phyloP scores from a whole-genome alignment of 2,888 invertebrate species.

The Micoletzkya japonica region DNA sequence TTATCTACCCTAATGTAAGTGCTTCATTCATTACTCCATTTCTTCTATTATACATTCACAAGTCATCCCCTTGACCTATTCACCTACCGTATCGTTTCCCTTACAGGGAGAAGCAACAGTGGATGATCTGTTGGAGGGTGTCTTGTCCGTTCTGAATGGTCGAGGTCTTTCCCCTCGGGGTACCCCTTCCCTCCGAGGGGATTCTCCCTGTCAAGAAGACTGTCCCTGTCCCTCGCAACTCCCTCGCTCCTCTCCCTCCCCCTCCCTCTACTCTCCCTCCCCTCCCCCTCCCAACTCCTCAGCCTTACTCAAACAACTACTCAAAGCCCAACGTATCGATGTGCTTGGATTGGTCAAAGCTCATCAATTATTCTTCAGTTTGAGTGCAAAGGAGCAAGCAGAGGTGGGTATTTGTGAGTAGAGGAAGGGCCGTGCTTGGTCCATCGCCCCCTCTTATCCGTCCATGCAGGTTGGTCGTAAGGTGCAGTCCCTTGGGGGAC shows the following conservation, averaged over 20 bases:
- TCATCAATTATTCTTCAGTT: constrained; percentile 16
- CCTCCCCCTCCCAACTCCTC: too few relatives aligned
- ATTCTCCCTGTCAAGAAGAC: too few relatives aligned
- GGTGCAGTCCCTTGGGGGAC: constrained; percentile 18
- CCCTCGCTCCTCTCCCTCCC: too few relatives aligned
- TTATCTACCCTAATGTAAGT: constrained; percentile 6
- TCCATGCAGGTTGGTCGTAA: constrained; percentile 14
- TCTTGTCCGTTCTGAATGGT: constrained; percentile 19
- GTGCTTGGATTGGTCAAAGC: constrained; percentile 24
- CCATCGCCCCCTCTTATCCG: background rate
- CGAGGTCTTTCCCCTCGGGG: too few relatives aligned
- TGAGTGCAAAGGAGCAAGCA: constrained; percentile 9
- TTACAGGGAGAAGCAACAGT: constrained; percentile 1
- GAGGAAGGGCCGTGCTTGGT: background rate
- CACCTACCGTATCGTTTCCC: too few relatives aligned
- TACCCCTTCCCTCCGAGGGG: too few relatives aligned
- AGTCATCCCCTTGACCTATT: too few relatives aligned
- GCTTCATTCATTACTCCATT: background rate
- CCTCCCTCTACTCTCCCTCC: too few relatives aligned
- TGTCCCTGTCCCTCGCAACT: too few relatives aligned
- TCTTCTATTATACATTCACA: background rate
- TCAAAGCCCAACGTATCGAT: constrained; percentile 25
- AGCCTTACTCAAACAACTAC: constrained; percentile 11
- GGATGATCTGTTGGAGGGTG: constrained; percentile 22
- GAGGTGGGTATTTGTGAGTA: background rate